Conservation (phyloP, 2,113 vertebrate genomes). For the Cololabis saira region DNA sequence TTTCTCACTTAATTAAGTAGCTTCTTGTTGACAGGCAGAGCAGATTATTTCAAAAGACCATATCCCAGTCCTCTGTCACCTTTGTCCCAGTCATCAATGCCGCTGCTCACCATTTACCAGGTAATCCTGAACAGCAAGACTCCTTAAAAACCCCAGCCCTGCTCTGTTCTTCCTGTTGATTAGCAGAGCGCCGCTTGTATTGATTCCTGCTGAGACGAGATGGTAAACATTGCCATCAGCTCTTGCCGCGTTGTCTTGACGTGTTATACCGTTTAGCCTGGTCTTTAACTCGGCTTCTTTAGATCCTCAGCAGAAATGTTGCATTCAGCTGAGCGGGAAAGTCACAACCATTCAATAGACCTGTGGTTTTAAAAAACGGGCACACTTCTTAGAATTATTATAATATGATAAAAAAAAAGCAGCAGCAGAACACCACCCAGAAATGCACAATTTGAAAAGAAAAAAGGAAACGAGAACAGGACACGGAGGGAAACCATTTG, state of each 20-base stretch:
- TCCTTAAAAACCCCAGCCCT: slow-evolving; percentile 28
- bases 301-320: slow-evolving; percentile 3
- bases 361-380: too few species aligned
- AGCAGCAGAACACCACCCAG: too few species aligned
- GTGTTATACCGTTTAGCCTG: slow-evolving; percentile 51
- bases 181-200: slow-evolving; percentile 22
- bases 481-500: slow-evolving; percentile 38
- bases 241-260: too few species aligned
- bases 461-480: too few species aligned
- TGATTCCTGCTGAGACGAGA: slow-evolving; percentile 41
- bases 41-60: slow-evolving; percentile 6
- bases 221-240: slow-evolving; percentile 48
- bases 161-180: slow-evolving; percentile 4
- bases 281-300: slow-evolving; percentile 49
- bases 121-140: background rate
- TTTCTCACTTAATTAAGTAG: slow-evolving; percentile 7
- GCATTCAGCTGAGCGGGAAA: too few species aligned
- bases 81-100: slow-evolving; percentile 14
- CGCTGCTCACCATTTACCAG: too few species aligned
- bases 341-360: too few species aligned
- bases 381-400: too few species aligned
- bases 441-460: too few species aligned
- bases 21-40: slow-evolving; percentile 2
- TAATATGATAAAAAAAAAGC: too few species aligned
- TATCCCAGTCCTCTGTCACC: slow-evolving; percentile 12